Percentiles rank a stretch among this genome's conserved stretches.
These are phyloP conservation scores for Globodera ellingtonae DNA, from an alignment of 1,140 invertebrate species.

Conservation along the genomic window DNA sequence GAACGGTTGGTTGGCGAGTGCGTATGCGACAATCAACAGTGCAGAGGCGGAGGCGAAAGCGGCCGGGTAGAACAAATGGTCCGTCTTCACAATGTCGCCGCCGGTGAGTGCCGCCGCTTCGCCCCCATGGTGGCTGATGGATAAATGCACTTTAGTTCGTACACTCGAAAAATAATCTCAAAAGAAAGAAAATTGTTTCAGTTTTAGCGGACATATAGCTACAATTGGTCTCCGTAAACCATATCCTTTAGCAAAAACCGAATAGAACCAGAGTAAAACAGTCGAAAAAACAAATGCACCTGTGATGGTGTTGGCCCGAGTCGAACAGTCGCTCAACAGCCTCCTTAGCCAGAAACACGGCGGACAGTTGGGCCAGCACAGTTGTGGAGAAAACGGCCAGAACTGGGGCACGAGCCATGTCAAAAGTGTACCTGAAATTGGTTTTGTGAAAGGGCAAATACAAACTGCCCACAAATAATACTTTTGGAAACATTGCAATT, in stretches of 20 bases:
- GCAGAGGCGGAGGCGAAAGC: conserved; percentile 41
- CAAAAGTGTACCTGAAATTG: conserved; percentile 56
- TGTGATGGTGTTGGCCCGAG: conserved; percentile 59
- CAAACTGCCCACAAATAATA: too few relatives aligned
- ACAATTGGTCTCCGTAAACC: too few relatives aligned
- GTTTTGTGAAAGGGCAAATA: too few relatives aligned
- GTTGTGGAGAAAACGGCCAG: conserved; percentile 63
- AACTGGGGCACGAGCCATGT: conserved; percentile 58
- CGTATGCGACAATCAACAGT: conserved; percentile 58
- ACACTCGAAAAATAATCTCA: not conserved
- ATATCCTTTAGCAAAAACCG: too few relatives aligned
- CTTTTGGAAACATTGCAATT: too few relatives aligned
- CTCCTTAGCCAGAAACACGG: conserved; percentile 63
- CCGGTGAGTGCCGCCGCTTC: conserved; percentile 21
- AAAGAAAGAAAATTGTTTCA: too few relatives aligned
- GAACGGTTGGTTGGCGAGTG: conserved; percentile 58
- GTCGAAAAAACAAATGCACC: not conserved
- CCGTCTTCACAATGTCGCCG: conserved; percentile 22
- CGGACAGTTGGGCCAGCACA: conserved; percentile 61
- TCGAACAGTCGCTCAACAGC: conserved; percentile 58
- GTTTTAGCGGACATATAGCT: too few relatives aligned
- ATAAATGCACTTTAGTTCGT: not conserved
- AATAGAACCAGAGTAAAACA: too few relatives aligned
- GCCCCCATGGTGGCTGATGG: conserved; percentile 31
- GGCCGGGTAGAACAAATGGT: conserved; percentile 49